Conservation (phyloP, 2,113 vertebrate species). For the Promerops cafer region DNA sequence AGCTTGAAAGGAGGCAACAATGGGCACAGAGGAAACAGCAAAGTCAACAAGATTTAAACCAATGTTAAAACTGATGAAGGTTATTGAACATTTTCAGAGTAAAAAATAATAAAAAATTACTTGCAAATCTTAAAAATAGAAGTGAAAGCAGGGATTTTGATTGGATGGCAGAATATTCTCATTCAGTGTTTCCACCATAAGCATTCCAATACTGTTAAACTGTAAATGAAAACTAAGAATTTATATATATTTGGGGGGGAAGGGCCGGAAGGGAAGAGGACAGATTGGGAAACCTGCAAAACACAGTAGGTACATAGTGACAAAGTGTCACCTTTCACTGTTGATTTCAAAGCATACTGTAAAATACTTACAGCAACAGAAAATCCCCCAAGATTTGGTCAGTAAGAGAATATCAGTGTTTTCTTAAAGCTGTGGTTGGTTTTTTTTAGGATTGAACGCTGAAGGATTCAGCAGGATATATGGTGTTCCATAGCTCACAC, state of each 20-base stretch:
- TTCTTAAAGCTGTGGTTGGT: neutral
- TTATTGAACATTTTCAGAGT: neutral
- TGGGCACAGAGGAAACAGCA: neutral
- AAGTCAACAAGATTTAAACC: neutral
- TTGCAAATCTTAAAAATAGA: neutral
- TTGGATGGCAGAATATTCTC: neutral
- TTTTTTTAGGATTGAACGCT: neutral
- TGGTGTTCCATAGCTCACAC: neutral
- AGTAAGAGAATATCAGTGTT: neutral
- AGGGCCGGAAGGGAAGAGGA: neutral
- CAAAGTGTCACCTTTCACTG: neutral
- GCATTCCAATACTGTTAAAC: neutral
- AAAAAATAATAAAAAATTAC: neutral
- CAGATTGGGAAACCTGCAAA: neutral
- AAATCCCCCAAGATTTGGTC: neutral
- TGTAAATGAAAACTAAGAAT: neutral
- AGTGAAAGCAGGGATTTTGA: neutral
- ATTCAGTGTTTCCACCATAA: neutral
- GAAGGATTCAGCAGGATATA: neutral
- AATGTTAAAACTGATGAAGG: neutral
- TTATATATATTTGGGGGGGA: accelerated
- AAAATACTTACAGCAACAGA: neutral
- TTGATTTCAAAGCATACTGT: neutral
- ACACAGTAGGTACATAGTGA: neutral
- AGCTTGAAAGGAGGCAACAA: neutral